phyloP scores from a whole-genome alignment of 1,140 invertebrate genomes.

The Ostrea denselamellosa region DNA sequence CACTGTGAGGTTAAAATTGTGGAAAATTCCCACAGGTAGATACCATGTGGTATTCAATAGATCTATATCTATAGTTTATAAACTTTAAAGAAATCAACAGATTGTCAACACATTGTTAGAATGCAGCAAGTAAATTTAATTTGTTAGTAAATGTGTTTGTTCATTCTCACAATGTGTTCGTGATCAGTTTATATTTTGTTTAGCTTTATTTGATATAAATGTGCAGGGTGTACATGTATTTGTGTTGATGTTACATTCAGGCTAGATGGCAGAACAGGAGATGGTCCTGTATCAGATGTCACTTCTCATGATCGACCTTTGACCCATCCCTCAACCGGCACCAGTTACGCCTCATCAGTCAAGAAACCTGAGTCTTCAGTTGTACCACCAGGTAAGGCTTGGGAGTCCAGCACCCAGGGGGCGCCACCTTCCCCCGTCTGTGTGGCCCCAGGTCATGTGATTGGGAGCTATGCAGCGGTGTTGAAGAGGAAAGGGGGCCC shows the following conservation, averaged over 20 bases:
- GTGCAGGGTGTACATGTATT: no score
- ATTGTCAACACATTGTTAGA: no score
- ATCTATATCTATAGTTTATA: no score
- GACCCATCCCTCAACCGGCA: slow-evolving; percentile 58
- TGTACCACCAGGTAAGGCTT: slow-evolving; percentile 70
- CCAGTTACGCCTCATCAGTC: slow-evolving; percentile 67
- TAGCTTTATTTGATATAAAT: no score
- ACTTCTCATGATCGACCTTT: slow-evolving; percentile 66
- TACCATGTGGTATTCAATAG: no score
- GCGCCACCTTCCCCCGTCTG: slow-evolving; percentile 33
- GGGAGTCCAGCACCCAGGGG: slow-evolving; percentile 35
- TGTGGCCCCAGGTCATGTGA: slow-evolving; percentile 52
- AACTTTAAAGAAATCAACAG: no score
- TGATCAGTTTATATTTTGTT: no score
- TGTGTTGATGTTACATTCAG: slow-evolving; percentile 53
- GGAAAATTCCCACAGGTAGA: no score
- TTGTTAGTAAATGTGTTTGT: no score
- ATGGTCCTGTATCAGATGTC: slow-evolving; percentile 57
- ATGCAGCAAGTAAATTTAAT: no score
- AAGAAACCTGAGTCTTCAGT: slow-evolving; percentile 60
- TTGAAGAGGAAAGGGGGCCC: slow-evolving; percentile 66
- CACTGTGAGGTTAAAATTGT: no score
- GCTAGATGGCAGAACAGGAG: slow-evolving; percentile 68
- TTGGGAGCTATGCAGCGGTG: slow-evolving; percentile 71
- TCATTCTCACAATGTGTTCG: no score